Evolutionary conservation across 2,888 invertebrate genomes (phyloP).

Genomic region (Pecten maximus): DNA sequence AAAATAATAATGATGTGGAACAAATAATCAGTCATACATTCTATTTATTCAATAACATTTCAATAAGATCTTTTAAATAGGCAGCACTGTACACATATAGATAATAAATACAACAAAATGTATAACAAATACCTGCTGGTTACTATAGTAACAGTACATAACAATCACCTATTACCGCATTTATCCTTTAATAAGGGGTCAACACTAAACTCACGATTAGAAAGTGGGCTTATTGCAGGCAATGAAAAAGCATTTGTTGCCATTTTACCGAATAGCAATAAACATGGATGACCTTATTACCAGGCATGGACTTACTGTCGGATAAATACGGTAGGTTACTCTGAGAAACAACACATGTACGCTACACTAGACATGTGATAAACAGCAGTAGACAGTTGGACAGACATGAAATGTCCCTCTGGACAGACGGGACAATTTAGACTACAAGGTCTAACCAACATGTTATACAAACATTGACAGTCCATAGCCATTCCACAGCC

Average conservation of each 20-base stretch:
- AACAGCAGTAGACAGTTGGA: not conserved
- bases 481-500: not conserved
- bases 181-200: too few species aligned
- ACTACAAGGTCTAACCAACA: not conserved
- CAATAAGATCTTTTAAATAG: not conserved
- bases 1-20: not conserved
- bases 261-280: too few species aligned
- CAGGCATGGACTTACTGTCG: too few species aligned
- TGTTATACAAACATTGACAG: not conserved
- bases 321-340: too few species aligned
- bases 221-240: too few species aligned
- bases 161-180: too few species aligned
- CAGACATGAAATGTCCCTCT: not conserved
- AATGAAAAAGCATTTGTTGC: too few species aligned
- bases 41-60: constrained; percentile 29
- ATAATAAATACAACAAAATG: constrained; percentile 14
- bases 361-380: not conserved
- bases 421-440: not conserved
- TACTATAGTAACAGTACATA: too few species aligned
- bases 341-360: not conserved
- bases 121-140: not conserved
- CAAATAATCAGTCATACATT: not conserved
- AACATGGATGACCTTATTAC: too few species aligned
- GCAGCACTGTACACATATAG: not conserved
- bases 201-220: too few species aligned